Percentiles rank a stretch among this genome's conserved stretches.
Conservation (phyloP, 2,888 invertebrate species). For the Nipponacmea schrenckii region DNA sequence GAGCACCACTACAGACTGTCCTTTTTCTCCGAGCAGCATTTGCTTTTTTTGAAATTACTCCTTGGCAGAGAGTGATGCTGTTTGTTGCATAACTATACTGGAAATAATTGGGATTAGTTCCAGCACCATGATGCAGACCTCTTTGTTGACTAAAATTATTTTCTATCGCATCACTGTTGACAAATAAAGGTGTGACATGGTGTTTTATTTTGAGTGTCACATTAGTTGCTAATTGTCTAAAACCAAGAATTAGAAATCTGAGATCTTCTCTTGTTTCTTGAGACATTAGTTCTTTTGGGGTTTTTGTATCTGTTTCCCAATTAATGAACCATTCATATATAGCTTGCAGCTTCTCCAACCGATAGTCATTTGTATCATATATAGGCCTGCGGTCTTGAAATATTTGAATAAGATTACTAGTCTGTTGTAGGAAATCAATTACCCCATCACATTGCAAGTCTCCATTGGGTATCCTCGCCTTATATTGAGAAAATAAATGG, state of each 20-base stretch:
- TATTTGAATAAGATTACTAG: slow-evolving; percentile 19
- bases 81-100: slow-evolving; percentile 14
- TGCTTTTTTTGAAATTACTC: slow-evolving; percentile 1
- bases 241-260: neutral
- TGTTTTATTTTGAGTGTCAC: neutral
- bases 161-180: slow-evolving; percentile 20
- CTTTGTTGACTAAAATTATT: slow-evolving; percentile 19
- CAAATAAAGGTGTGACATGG: slow-evolving; percentile 1
- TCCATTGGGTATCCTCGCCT: slow-evolving; percentile 18
- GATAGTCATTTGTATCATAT: neutral
- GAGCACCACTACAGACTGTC: neutral
- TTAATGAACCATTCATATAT: neutral
- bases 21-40: neutral
- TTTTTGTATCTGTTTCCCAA: slow-evolving; percentile 19
- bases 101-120: slow-evolving; percentile 16
- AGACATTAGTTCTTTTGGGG: slow-evolving; percentile 26
- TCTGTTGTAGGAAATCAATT: slow-evolving; percentile 23
- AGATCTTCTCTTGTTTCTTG: slow-evolving; percentile 27
- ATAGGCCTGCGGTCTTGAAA: slow-evolving; percentile 26
- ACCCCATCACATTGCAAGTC: slow-evolving; percentile 23
- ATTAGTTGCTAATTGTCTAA: neutral
- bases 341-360: neutral
- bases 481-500: slow-evolving; percentile 30
- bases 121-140: slow-evolving; percentile 9
- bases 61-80: slow-evolving; percentile 14